Percentiles rank a stretch among this genome's conserved stretches.
These are phyloP conservation scores for Metridium senile DNA, from an alignment of 92 coral and sea anemone species.

Conservation along the genomic window DNA sequence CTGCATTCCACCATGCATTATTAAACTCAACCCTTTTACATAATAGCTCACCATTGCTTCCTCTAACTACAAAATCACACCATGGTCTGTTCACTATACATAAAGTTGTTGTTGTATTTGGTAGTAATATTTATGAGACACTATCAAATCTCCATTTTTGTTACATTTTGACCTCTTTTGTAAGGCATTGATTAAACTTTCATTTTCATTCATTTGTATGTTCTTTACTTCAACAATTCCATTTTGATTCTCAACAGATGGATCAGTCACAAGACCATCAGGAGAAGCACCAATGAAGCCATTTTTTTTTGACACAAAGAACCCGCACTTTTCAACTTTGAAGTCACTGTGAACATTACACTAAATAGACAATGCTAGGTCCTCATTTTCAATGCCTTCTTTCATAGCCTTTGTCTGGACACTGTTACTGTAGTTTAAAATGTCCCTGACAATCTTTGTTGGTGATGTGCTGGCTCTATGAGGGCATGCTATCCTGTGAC, in stretches of 20 bases:
- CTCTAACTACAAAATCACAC: too few relatives aligned
- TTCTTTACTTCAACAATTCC: slow-evolving; percentile 69
- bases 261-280: slow-evolving; percentile 70
- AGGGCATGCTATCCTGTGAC: slow-evolving; percentile 58
- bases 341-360: slow-evolving; percentile 49
- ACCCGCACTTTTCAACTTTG: slow-evolving; percentile 54
- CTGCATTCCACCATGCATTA: slow-evolving; percentile 58
- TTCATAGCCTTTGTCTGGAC: slow-evolving; percentile 56
- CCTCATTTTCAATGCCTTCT: slow-evolving; percentile 60
- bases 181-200: too few relatives aligned
- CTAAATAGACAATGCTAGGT: slow-evolving; percentile 28
- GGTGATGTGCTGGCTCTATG: slow-evolving; percentile 54
- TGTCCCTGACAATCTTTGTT: slow-evolving; percentile 22
- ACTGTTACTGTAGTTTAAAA: slow-evolving; percentile 27
- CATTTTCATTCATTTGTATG: slow-evolving; percentile 34
- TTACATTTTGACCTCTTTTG: too few relatives aligned
- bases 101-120: slow-evolving; percentile 44
- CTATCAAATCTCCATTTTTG: too few relatives aligned
- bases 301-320: slow-evolving; percentile 36
- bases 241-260: slow-evolving; percentile 32
- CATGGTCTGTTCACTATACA: slow-evolving; percentile 64
- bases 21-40: slow-evolving; percentile 43
- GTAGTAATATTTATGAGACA: too few relatives aligned
- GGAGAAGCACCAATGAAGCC: slow-evolving; percentile 62
- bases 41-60: slow-evolving; percentile 50